Evolutionary conservation across 2,888 invertebrate genomes (phyloP).

Genomic region (Biston betularia): DNA sequence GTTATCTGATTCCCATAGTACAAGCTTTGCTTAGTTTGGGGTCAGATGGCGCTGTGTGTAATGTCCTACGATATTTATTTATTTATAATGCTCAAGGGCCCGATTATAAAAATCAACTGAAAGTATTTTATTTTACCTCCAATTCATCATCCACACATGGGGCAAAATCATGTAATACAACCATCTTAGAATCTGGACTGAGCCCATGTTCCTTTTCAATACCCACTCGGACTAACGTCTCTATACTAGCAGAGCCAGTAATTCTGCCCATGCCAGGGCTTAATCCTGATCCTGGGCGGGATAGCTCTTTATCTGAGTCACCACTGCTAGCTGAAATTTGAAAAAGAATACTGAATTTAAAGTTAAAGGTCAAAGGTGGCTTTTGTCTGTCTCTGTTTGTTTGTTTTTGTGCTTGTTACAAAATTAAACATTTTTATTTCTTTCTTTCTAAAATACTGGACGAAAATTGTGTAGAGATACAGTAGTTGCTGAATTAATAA

Average conservation of each 20-base stretch:
- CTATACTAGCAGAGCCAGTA: conserved; percentile 97
- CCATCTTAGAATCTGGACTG: conserved; percentile 97
- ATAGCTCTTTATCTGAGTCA: conserved; percentile 92
- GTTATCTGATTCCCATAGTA: too few relatives aligned
- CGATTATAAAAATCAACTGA: too few relatives aligned
- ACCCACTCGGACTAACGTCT: conserved; percentile 95
- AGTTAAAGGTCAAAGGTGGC: not conserved
- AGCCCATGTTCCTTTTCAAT: conserved; percentile 97
- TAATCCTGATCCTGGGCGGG: conserved; percentile 86
- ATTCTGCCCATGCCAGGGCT: conserved; percentile 96
- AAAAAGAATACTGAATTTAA: not conserved
- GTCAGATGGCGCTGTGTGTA: too few relatives aligned
- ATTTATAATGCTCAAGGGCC: too few relatives aligned
- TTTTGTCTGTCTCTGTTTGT: too few relatives aligned
- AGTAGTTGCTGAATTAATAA: not conserved
- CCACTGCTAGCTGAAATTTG: conserved; percentile 88
- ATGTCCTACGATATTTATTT: too few relatives aligned
- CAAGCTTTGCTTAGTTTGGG: too few relatives aligned
- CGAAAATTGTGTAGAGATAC: not conserved
- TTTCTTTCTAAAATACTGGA: not conserved
- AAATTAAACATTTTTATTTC: too few relatives aligned
- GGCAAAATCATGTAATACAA: conserved; percentile 96
- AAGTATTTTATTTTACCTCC: conserved; percentile 78
- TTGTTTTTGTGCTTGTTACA: too few relatives aligned
- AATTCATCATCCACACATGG: conserved; percentile 98